These are phyloP conservation scores for Porites lobata DNA, from an alignment of 92 coral and sea anemone species.

Conservation along the genomic window DNA sequence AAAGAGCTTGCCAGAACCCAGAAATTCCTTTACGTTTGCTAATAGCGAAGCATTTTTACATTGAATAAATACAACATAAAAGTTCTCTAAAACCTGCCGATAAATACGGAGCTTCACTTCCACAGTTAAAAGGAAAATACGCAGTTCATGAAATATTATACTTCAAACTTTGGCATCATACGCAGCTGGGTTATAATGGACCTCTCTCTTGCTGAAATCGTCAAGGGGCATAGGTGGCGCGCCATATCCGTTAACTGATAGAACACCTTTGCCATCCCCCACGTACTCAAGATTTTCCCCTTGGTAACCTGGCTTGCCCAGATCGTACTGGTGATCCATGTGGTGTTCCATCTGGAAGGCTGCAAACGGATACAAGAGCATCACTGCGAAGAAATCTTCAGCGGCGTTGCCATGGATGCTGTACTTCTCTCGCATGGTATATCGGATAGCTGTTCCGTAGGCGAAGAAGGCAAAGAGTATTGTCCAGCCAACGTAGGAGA, in stretches of 20 bases:
- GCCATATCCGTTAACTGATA: not conserved
- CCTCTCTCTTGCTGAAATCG: not conserved
- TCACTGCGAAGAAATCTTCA: conserved; percentile 70
- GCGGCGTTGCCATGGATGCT: conserved; percentile 54
- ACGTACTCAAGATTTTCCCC: conserved; percentile 32
- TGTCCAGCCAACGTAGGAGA: conserved; percentile 87
- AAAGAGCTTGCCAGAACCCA: too few relatives aligned
- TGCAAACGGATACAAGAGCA: conserved; percentile 62
- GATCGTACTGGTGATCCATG: conserved; percentile 23
- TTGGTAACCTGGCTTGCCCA: conserved; percentile 7
- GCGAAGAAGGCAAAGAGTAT: conserved; percentile 79
- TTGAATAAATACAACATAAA: too few relatives aligned
- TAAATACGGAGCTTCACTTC: not conserved
- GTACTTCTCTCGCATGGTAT: conserved; percentile 48
- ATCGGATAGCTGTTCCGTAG: conserved; percentile 81
- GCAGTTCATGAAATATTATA: not conserved
- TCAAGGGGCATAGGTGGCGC: not conserved
- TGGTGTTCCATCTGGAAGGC: conserved; percentile 73
- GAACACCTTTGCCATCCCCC: not conserved
- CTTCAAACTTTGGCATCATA: not conserved
- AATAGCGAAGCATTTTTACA: too few relatives aligned
- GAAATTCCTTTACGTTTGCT: too few relatives aligned
- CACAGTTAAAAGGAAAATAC: not conserved
- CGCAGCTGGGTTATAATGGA: not conserved
- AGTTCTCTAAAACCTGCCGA: not conserved